A percentile compares a stretch with the other conserved stretches of the same genome.
These are phyloP conservation scores for Cranoglanis bouderius DNA, from an alignment of 2,113 vertebrate genomes.

Conservation along the genomic window DNA sequence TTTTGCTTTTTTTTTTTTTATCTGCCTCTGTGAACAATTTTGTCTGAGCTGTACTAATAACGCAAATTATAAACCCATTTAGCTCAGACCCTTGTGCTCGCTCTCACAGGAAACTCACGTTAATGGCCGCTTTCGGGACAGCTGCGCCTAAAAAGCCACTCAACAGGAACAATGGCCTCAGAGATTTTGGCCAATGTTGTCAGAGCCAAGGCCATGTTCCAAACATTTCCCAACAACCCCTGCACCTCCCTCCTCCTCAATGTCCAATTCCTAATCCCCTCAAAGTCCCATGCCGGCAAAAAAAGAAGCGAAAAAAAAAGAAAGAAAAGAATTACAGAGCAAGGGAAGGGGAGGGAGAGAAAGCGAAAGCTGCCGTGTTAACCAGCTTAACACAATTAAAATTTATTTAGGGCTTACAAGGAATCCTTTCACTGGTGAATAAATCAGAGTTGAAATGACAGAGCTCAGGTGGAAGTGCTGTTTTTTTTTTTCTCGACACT, in stretches of 20 bases:
- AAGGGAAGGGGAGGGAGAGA: constrained; percentile 20
- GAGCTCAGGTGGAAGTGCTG: constrained; percentile 56
- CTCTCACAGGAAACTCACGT: constrained; percentile 22
- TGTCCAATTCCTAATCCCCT: constrained; percentile 64
- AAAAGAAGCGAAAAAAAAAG: background rate
- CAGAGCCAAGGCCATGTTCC: constrained; percentile 46
- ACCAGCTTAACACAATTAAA: constrained; percentile 77
- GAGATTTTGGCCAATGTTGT: constrained; percentile 28
- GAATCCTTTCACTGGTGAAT: constrained; percentile 73
- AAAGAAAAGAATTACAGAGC: constrained; percentile 23
- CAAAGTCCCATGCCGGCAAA: constrained; percentile 65
- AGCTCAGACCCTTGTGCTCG: background rate
- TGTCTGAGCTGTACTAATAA: constrained; percentile 12
- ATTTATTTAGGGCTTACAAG: constrained; percentile 76
- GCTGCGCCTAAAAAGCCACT: constrained; percentile 46
- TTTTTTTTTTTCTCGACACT: constrained; percentile 48
- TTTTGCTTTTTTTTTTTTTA: background rate
- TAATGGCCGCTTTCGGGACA: constrained; percentile 42
- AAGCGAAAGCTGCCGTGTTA: constrained; percentile 60
- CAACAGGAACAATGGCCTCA: constrained; percentile 38
- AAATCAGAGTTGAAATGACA: constrained; percentile 65
- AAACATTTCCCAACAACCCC: constrained; percentile 54
- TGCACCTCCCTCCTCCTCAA: constrained; percentile 10
- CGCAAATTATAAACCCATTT: constrained; percentile 40
- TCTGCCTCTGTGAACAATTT: constrained; percentile 5